Percentiles rank a stretch among this genome's conserved stretches.
phyloP scores from a whole-genome alignment of 2,888 invertebrate species.

The Tetragonisca angustula region DNA sequence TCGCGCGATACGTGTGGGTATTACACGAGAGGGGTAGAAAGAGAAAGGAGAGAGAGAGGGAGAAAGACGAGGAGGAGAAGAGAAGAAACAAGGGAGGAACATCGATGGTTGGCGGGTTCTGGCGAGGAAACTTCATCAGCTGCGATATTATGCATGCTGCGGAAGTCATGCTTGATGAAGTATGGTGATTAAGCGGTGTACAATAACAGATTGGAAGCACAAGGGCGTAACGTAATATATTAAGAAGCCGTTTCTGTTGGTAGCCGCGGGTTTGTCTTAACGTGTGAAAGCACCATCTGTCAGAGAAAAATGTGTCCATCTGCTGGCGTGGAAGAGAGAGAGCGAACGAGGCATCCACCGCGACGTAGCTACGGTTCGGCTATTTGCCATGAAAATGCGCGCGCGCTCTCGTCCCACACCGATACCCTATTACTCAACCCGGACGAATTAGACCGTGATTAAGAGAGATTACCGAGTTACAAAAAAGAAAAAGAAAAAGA shows the following conservation, averaged over 20 bases:
- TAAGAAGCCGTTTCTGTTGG: conserved; percentile 60
- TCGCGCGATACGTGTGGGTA: conserved; percentile 47
- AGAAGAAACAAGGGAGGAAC: conserved; percentile 6
- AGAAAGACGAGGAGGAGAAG: neutral
- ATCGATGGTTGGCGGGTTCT: conserved; percentile 5
- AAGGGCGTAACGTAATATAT: conserved; percentile 68
- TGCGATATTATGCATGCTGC: conserved; percentile 58
- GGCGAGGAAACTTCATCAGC: conserved; percentile 58
- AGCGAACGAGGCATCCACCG: conserved; percentile 8
- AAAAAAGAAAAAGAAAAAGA: no score
- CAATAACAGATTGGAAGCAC: conserved; percentile 69
- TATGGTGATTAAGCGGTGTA: conserved; percentile 68
- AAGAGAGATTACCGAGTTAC: conserved; percentile 26
- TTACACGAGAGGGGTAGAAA: conserved; percentile 14
- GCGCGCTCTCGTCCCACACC: conserved; percentile 1
- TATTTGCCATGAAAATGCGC: conserved; percentile 23
- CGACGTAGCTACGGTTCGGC: neutral
- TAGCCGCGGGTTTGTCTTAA: conserved; percentile 66
- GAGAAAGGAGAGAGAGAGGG: neutral
- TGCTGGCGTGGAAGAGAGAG: conserved; percentile 38
- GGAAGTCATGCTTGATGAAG: conserved; percentile 69
- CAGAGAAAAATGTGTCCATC: conserved; percentile 65
- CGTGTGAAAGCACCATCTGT: conserved; percentile 68
- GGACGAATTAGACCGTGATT: conserved; percentile 32
- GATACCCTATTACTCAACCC: conserved; percentile 31